Conservation (phyloP, 2,888 invertebrate species). For the Unio pictorum region DNA sequence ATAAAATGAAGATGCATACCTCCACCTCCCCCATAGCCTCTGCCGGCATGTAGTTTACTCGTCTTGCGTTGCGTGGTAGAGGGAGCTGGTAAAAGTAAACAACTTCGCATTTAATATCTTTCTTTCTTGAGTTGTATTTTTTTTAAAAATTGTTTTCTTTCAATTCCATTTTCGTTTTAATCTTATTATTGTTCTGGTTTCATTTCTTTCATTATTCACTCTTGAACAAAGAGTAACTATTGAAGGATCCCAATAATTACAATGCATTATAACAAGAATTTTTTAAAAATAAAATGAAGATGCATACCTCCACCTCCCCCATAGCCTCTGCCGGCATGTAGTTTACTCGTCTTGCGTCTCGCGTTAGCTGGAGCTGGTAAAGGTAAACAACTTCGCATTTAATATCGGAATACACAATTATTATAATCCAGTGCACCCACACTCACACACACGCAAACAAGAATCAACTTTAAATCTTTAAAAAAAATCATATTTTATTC, state of each 20-base stretch:
- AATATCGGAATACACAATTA: neutral
- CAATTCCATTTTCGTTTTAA: too few species aligned
- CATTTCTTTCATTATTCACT: too few species aligned
- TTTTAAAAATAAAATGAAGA: neutral
- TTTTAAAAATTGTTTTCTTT: too few species aligned
- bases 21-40: slow-evolving; percentile 26
- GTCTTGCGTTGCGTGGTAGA: neutral
- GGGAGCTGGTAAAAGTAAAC: neutral
- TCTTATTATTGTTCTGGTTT: too few species aligned
- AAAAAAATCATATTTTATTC: too few species aligned
- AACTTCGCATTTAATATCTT: neutral
- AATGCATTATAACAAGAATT: neutral
- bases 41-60: slow-evolving; percentile 3
- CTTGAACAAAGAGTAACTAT: too few species aligned
- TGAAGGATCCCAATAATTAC: neutral
- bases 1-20: slow-evolving; percentile 8
- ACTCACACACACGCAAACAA: too few species aligned
- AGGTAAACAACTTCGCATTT: neutral
- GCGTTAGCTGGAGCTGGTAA: too few species aligned
- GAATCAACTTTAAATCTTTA: too few species aligned
- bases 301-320: slow-evolving; percentile 22
- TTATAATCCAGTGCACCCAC: too few species aligned
- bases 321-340: slow-evolving; percentile 17
- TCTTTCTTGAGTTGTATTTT: too few species aligned
- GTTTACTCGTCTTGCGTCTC: neutral